Evolutionary conservation across 2,113 vertebrate species (phyloP).

Genomic region (Aplodontia rufa): DNA sequence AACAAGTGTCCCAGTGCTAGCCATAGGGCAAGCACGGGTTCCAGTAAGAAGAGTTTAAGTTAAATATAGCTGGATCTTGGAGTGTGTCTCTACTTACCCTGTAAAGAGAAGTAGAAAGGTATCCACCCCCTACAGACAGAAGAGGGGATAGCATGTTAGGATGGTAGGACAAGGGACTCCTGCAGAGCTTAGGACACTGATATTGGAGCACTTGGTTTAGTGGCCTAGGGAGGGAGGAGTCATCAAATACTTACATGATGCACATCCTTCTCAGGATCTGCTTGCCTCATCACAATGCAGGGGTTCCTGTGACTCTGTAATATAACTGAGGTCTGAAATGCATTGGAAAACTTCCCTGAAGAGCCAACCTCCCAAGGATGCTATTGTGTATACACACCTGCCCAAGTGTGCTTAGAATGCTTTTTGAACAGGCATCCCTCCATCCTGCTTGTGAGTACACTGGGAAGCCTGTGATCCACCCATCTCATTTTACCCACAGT

Average conservation of each 20-base stretch:
- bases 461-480: not conserved
- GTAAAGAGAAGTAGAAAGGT: not conserved
- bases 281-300: not conserved
- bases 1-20: not conserved
- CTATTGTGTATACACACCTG: not conserved
- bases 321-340: not conserved
- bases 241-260: not conserved
- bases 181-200: not conserved
- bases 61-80: not conserved
- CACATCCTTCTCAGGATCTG: not conserved
- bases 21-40: not conserved
- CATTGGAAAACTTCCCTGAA: not conserved
- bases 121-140: not conserved
- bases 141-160: not conserved
- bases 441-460: not conserved
- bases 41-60: not conserved
- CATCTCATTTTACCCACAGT: too few species aligned
- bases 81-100: not conserved
- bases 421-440: not conserved
- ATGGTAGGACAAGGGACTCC: not conserved
- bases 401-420: not conserved
- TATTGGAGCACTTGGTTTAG: not conserved
- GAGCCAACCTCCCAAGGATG: not conserved
- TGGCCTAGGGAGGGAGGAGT: not conserved
- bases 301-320: not conserved